phyloP scores from a whole-genome alignment of 37 sponge, comb jelly and placozoan species.

The Beroe ovata region DNA sequence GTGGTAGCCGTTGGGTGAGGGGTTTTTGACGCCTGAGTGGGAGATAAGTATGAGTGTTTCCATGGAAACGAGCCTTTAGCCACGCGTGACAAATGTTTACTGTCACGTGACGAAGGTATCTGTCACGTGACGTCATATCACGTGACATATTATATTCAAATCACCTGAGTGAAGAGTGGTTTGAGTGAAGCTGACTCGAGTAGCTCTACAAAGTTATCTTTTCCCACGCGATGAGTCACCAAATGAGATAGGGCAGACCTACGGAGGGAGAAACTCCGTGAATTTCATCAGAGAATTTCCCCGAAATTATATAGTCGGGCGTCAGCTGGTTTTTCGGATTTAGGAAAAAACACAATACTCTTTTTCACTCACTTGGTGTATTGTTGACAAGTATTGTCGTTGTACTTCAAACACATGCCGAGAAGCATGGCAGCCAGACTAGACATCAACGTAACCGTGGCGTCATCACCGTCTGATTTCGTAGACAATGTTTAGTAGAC shows the following conservation, averaged over 20 bases:
- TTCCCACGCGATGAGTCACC: slow-evolving; percentile 43
- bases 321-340: not conserved
- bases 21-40: not conserved
- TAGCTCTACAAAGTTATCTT: slow-evolving; percentile 1
- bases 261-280: too few species aligned
- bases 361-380: slow-evolving; percentile 63
- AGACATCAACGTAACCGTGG: not conserved
- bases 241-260: slow-evolving; percentile 23
- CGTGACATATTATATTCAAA: too few species aligned
- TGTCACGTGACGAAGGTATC: too few species aligned
- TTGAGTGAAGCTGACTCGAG: slow-evolving; percentile 10
- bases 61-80: too few species aligned
- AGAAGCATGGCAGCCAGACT: slow-evolving; percentile 11
- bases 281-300: too few species aligned
- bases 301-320: too few species aligned
- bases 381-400: slow-evolving; percentile 40
- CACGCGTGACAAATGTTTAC: too few species aligned
- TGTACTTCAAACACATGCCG: slow-evolving; percentile 44
- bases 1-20: slow-evolving; percentile 28
- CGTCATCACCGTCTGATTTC: slow-evolving; percentile 26
- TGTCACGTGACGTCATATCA: not conserved
- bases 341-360: too few species aligned
- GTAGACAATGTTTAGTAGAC: too few species aligned
- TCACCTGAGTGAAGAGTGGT: slow-evolving; percentile 16
- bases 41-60: too few species aligned